Conservation (phyloP, 2,888 invertebrate genomes). For the Eupithecia exiguata region DNA sequence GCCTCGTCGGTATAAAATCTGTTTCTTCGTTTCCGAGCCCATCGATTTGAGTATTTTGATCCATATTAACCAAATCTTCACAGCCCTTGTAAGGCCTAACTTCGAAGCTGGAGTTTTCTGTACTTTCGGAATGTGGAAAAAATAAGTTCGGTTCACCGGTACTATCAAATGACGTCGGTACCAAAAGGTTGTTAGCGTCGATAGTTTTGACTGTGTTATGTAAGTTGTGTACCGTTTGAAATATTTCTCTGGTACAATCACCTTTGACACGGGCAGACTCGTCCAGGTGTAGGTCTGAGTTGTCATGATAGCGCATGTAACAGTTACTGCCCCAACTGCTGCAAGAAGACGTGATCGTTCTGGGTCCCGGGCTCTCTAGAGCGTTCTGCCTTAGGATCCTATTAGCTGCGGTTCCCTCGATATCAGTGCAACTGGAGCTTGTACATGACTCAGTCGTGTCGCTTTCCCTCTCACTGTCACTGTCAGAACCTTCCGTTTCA, state of each 20-base stretch:
- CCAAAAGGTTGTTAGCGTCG: constrained; percentile 42
- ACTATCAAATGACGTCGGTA: constrained; percentile 43
- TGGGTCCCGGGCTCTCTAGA: constrained; percentile 77
- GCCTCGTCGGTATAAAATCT: constrained; percentile 80
- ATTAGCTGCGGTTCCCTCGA: constrained; percentile 57
- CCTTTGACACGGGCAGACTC: constrained; percentile 57
- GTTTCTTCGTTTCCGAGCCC: constrained; percentile 63
- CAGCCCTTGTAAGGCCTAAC: constrained; percentile 85
- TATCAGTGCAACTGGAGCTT: constrained; percentile 70
- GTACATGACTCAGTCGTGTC: constrained; percentile 74
- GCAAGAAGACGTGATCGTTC: constrained; percentile 73
- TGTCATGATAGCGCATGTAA: constrained; percentile 86
- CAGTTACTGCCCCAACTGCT: constrained; percentile 86
- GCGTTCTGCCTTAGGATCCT: constrained; percentile 85
- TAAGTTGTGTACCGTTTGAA: constrained; percentile 56
- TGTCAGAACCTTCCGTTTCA: constrained; percentile 74
- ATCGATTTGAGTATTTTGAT: constrained; percentile 83
- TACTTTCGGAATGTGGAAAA: constrained; percentile 85
- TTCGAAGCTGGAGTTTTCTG: constrained; percentile 84
- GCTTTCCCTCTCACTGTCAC: constrained; percentile 73
- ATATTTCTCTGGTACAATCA: constrained; percentile 75
- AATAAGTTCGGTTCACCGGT: constrained; percentile 38
- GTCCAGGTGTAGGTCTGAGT: constrained; percentile 73
- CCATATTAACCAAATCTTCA: constrained; percentile 87
- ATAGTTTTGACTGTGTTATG: constrained; percentile 44